phyloP scores from a whole-genome alignment of 2,113 vertebrate genomes.

The Orthochromis malagaraziensis region DNA sequence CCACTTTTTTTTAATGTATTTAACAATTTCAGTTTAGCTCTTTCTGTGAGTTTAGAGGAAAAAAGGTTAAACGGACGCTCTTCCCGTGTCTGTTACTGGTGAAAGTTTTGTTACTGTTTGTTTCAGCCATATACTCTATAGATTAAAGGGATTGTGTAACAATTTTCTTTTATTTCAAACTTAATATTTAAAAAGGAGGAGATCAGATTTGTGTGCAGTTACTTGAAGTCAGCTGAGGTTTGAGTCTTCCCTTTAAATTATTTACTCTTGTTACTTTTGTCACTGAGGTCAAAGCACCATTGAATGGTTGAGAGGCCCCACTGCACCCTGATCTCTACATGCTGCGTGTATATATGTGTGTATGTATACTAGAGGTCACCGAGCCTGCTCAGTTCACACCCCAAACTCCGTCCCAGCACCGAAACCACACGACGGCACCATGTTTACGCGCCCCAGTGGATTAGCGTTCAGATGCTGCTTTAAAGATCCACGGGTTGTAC shows the following conservation, averaged over 20 bases:
- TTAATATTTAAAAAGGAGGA: not conserved
- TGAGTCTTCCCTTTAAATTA: constrained; percentile 1
- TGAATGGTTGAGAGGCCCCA: not conserved
- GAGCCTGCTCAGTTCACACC: not conserved
- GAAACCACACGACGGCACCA: not conserved
- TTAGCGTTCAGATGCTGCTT: not conserved
- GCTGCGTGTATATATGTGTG: constrained; percentile 11
- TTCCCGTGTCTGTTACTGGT: not conserved
- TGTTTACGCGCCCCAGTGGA: not conserved
- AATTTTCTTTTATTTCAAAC: constrained; percentile 4
- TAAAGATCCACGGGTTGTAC: not conserved
- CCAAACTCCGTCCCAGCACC: not conserved
- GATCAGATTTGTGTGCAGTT: not conserved
- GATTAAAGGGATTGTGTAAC: constrained; percentile 62
- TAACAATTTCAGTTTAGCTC: not conserved
- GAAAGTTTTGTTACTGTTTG: not conserved
- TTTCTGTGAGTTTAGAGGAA: not conserved
- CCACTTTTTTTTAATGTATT: not conserved
- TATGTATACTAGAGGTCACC: constrained; percentile 40
- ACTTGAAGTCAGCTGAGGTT: not conserved
- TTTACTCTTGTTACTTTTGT: not conserved
- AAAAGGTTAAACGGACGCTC: not conserved
- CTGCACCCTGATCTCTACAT: constrained; percentile 29
- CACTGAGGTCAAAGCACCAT: not conserved
- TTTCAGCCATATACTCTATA: constrained; percentile 31